Percentiles rank a stretch among this genome's conserved stretches.
Evolutionary conservation across 2,797 vertebrate genomes (phyloP).

Genomic region (Lutjanus argentimaculatus): DNA sequence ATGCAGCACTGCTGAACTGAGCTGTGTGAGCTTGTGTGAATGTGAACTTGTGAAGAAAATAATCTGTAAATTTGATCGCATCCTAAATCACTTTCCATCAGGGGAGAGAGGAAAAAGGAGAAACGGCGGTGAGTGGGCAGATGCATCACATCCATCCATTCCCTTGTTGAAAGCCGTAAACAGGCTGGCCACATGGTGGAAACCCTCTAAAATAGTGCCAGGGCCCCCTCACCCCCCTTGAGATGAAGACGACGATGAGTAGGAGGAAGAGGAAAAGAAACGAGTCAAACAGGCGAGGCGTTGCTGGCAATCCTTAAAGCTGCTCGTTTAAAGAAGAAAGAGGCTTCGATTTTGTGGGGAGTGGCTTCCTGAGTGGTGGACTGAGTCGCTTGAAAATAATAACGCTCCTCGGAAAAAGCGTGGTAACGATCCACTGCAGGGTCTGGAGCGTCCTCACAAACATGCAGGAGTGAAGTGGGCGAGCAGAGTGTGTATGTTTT

Average conservation of each 20-base stretch:
- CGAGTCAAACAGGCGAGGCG: slow-evolving; percentile 3
- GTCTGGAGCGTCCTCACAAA: slow-evolving; percentile 34
- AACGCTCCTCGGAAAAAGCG: slow-evolving; percentile 19
- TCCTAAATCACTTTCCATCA: slow-evolving; percentile 13
- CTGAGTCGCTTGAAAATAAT: slow-evolving; percentile 8
- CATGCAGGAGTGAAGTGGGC: slow-evolving; percentile 35
- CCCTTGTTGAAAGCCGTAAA: slow-evolving; percentile 19
- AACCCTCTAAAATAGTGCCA: slow-evolving; percentile 52
- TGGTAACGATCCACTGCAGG: slow-evolving; percentile 9
- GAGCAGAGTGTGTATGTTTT: slow-evolving; percentile 11
- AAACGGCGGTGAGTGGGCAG: slow-evolving; percentile 23
- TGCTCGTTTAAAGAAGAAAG: slow-evolving; percentile 48
- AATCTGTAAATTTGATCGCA: slow-evolving; percentile 23
- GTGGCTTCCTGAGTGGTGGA: slow-evolving; percentile 13
- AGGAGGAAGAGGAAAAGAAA: slow-evolving; percentile 18
- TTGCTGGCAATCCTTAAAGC: slow-evolving; percentile 31
- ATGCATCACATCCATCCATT: slow-evolving; percentile 15
- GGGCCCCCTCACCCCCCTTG: slow-evolving; percentile 27
- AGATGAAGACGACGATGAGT: slow-evolving; percentile 31
- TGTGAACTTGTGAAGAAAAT: not conserved
- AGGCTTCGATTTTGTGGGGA: slow-evolving; percentile 35
- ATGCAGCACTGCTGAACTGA: not conserved
- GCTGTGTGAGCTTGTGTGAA: not conserved
- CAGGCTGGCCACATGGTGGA: slow-evolving; percentile 12
- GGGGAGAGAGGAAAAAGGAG: not conserved